Conservation (phyloP, 2,888 invertebrate genomes). For the Sialis lutaria region DNA sequence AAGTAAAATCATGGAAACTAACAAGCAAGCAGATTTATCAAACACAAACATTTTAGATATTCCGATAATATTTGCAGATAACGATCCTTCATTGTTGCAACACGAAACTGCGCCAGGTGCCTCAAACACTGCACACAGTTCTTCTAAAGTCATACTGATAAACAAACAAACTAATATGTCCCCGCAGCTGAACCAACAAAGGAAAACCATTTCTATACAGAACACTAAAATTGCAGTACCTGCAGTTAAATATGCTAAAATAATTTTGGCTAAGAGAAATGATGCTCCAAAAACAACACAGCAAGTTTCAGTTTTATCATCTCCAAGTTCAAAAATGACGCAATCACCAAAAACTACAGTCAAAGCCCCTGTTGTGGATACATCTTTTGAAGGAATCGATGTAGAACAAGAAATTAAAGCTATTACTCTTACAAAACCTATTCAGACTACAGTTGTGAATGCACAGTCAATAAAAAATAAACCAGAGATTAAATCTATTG, state of each 20-base stretch:
- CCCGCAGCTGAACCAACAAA: background rate
- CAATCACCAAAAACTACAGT: conserved; percentile 11
- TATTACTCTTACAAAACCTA: conserved; percentile 11
- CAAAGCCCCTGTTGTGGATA: conserved; percentile 15
- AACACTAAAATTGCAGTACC: background rate
- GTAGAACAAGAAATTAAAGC: conserved; percentile 22
- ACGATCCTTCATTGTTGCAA: conserved; percentile 13
- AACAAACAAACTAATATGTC: conserved; percentile 12
- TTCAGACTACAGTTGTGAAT: conserved; percentile 6
- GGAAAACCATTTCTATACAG: background rate
- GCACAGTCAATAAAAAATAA: conserved; percentile 8
- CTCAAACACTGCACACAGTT: conserved; percentile 5
- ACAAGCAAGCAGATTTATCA: conserved; percentile 26
- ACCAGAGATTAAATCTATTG: conserved; percentile 7
- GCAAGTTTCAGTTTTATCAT: conserved; percentile 10
- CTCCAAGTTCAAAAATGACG: conserved; percentile 6
- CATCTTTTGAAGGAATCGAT: conserved; percentile 16
- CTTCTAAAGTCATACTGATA: conserved; percentile 12
- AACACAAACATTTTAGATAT: conserved; percentile 40
- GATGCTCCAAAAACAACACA: too few relatives aligned
- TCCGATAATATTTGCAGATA: conserved; percentile 48
- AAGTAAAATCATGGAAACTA: too few relatives aligned
- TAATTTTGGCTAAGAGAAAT: conserved; percentile 28
- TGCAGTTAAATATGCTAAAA: conserved; percentile 29
- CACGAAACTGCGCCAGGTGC: conserved; percentile 6